Percentiles rank a stretch among this genome's conserved stretches.
Evolutionary conservation across 2,888 invertebrate genomes (phyloP).

Genomic region (Drosophila tanythrix): DNA sequence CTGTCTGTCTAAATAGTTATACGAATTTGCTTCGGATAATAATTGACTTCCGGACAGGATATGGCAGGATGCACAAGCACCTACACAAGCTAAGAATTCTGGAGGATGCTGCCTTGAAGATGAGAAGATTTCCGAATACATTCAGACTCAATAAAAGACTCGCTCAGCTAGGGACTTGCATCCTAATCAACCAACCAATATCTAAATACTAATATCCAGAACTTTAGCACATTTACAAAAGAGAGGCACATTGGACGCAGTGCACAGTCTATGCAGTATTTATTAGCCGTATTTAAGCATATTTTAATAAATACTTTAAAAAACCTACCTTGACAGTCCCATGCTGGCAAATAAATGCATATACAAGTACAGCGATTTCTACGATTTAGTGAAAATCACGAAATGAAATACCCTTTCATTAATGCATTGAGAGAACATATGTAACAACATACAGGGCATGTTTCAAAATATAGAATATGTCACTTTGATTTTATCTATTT

Average conservation of each 20-base stretch:
- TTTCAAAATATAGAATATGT: background rate
- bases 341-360: background rate
- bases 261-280: background rate
- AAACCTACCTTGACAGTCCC: background rate
- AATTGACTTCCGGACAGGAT: background rate
- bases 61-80: background rate
- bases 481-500: background rate
- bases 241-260: background rate
- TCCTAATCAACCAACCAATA: background rate
- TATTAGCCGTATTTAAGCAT: background rate
- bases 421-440: background rate
- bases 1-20: background rate
- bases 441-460: background rate
- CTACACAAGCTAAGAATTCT: background rate
- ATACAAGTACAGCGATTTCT: constrained; percentile 2
- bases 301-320: background rate
- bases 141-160: background rate
- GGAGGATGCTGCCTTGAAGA: background rate
- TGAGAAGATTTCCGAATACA: background rate
- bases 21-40: background rate
- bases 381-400: constrained; percentile 3
- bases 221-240: background rate
- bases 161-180: background rate
- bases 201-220: background rate
- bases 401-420: background rate